These are phyloP conservation scores for Halocaridina rubra DNA, from an alignment of 2,888 invertebrate species.

Conservation along the genomic window DNA sequence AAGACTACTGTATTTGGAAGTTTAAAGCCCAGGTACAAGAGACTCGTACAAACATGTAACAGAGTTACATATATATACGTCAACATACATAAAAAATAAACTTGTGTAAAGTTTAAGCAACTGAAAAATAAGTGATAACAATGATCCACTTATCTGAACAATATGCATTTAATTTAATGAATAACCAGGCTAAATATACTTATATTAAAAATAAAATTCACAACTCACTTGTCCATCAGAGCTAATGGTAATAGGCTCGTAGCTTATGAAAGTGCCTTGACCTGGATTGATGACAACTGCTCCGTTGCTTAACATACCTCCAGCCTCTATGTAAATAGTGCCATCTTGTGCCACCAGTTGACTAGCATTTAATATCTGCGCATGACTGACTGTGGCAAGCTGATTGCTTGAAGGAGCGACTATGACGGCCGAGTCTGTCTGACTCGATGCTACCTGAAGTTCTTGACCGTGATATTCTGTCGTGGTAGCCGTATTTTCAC, in stretches of 20 bases:
- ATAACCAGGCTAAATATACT: not conserved
- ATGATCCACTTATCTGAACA: no score
- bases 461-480: slow-evolving; percentile 15
- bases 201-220: not conserved
- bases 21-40: no score
- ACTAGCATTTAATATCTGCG: slow-evolving; percentile 37
- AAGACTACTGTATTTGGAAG: no score
- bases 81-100: no score
- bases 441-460: not conserved
- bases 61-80: no score
- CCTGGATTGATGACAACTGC: slow-evolving; percentile 47
- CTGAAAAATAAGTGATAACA: no score
- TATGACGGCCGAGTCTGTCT: slow-evolving; percentile 13
- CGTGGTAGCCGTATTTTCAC: not conserved
- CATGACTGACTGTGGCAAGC: slow-evolving; percentile 20
- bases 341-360: slow-evolving; percentile 46
- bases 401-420: slow-evolving; percentile 14
- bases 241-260: slow-evolving; percentile 47
- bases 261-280: slow-evolving; percentile 46
- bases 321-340: slow-evolving; percentile 45
- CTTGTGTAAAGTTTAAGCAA: no score
- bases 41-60: no score
- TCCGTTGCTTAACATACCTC: slow-evolving; percentile 41
- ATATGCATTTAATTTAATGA: no score
- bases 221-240: slow-evolving; percentile 47